Base-by-base conservation (phyloP, 2,113 vertebrate genomes). In the Conger conger region DNA sequence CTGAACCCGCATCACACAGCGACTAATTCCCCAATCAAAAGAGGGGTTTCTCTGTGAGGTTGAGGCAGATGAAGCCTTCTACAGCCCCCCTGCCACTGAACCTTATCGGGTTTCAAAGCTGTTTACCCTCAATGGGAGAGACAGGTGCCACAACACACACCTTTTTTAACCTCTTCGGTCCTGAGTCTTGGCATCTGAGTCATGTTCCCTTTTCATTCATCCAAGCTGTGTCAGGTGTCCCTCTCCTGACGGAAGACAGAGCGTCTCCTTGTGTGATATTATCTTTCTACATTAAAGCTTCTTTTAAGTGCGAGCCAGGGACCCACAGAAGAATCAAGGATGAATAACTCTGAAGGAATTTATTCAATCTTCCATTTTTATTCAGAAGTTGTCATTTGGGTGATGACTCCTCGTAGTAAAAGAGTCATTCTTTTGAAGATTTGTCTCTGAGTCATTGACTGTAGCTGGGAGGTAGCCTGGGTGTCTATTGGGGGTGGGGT, bases 81-180 rank as follows among this genome's bases (percentile, higher is more conserved):
- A 7, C n/a, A 0, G 8, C n/a, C n/a, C 23, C 2, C 23, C 23
- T 60, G 4, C 57, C 20, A 3, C 2, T 11, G 20, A 8, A 73
- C 63, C 63, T 9, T 73, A 73, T 73, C 13, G 63, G 63, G 63
- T 73, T 73, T 73, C 63, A 73, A 73, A 73, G 63, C 63, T 33
- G 27, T 73, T 73, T 73, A 73, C n/a, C 63, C 63, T 73, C 63
- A 73, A 73, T 73, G 63, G 63, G 63, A 30, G 27, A 73, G 63
- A 73, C 63, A 73, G 63, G 63, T 73, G 63, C 1, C 6, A 33
- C 63, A 73, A 30, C 23, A 73, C 63, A 30, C n/a, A 30, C 9
- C 63, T 73, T 73, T 73, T 73, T 73, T 73, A 73, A 73, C 63
- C 27, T n/a, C n/a, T 30, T 73, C 63, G 33, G 63, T 33, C 63